These are phyloP conservation scores for Nannoperca australis DNA, from an alignment of 2,797 vertebrate genomes.

Conservation along the genomic window DNA sequence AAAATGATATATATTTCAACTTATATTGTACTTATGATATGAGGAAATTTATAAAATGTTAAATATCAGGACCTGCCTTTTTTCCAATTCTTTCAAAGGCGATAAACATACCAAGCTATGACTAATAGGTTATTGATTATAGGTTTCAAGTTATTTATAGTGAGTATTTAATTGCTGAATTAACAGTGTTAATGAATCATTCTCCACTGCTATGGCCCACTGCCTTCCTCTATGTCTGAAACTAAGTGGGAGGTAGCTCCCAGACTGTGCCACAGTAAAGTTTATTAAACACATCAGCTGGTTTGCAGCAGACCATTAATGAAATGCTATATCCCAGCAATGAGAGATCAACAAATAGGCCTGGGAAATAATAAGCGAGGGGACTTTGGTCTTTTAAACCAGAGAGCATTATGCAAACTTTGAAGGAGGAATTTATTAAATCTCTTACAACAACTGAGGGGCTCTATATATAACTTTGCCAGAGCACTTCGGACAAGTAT, in stretches of 20 bases:
- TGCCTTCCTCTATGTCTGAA: constrained; percentile 49
- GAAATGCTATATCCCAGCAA: constrained; percentile 76
- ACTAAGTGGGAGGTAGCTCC: constrained; percentile 78
- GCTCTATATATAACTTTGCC: constrained; percentile 87
- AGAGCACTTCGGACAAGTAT: constrained; percentile 80
- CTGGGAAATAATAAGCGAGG: constrained; percentile 76
- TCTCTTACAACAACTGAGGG: constrained; percentile 81
- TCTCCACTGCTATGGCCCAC: constrained; percentile 51
- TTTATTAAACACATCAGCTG: constrained; percentile 85
- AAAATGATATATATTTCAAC: not conserved
- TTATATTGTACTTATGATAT: not conserved
- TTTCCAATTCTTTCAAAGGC: not conserved
- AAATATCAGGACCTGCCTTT: constrained; percentile 5
- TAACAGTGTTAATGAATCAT: constrained; percentile 66
- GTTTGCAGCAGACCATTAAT: constrained; percentile 79
- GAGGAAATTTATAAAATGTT: not conserved
- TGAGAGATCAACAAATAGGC: constrained; percentile 80
- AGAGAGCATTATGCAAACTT: constrained; percentile 78
- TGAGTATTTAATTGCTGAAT: constrained; percentile 51
- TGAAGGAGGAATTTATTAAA: constrained; percentile 83
- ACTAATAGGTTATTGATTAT: constrained; percentile 32
- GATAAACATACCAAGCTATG: constrained; percentile 12
- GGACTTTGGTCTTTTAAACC: constrained; percentile 79
- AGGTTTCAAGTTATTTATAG: constrained; percentile 37
- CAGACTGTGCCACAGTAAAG: constrained; percentile 78